A percentile compares a stretch with the other conserved stretches of the same genome.
phyloP scores from a whole-genome alignment of 2,113 vertebrate species.

The Rhagologus leucostigma region DNA sequence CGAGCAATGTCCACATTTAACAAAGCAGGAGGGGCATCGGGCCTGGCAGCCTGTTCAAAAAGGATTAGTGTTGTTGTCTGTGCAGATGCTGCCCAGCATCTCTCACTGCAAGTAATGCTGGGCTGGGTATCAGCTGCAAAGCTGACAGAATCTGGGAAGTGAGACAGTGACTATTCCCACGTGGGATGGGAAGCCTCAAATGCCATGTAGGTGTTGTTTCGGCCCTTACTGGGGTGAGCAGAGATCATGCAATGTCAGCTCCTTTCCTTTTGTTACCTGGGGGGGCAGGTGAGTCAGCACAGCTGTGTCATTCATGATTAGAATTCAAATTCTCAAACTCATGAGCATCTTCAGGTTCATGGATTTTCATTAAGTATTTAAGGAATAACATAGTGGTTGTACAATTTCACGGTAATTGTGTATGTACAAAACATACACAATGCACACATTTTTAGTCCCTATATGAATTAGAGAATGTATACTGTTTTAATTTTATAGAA shows the following conservation, averaged over 20 bases:
- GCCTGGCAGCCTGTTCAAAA: not conserved
- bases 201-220: fast-evolving
- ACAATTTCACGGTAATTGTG: not conserved
- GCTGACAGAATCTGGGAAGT: not conserved
- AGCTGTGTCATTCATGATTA: not conserved
- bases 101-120: not conserved
- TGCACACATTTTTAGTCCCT: not conserved
- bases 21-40: not conserved
- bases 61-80: not conserved
- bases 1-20: not conserved
- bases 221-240: not conserved
- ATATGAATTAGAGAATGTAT: not conserved
- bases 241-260: not conserved
- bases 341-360: not conserved
- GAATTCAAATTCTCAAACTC: not conserved
- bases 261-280: not conserved
- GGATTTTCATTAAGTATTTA: not conserved
- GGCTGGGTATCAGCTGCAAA: not conserved
- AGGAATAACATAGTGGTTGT: not conserved
- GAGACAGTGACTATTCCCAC: not conserved
- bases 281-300: not conserved
- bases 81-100: not conserved
- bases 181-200: not conserved
- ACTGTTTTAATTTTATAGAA: not conserved
- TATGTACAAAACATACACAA: not conserved